Evolutionary conservation across 2,797 vertebrate genomes (phyloP), one percentile per base, ranked within the genome.

Genomic region (Hydrophis major): DNA sequence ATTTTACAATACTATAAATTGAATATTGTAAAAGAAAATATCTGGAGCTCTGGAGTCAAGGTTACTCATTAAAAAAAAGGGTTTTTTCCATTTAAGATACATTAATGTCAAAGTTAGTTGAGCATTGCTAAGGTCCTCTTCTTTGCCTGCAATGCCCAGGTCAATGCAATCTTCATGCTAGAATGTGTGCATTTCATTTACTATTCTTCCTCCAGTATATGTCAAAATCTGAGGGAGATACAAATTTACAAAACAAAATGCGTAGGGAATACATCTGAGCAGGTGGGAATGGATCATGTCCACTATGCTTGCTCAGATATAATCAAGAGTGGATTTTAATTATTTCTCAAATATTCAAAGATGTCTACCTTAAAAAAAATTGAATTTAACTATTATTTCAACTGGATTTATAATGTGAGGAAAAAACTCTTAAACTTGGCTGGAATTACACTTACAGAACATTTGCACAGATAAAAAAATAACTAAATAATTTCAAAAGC

Each of bases 101-200:
- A 47, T 90, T 14, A 91, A 86, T 16, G 89, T 57, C 12, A 90
- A 89, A 16, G 32, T 90, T 56, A 0, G 0, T 83, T 47, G 74
- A 83, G 50, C 3, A 92, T 13, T 27, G 6, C 92, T 63, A 7
- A 32, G n/a, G 12, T 63, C 89, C 92, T 47, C 47, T 86, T 11
- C 86, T 13, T 94, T 25, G 47, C 32, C 1, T 53, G 6, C 78
- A 32, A 86, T 92, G 89, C 1, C 66, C 22, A 89, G 37, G 50
- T 66, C 37, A 61, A 59, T 47, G 42, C 42, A 27, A 27, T 78
- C 78, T 8, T 89, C 50, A 28, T 1, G 56, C 89, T 87, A 63
- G 90, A 3, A 1, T 87, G n/a, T 55, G 32, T 88, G 53, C 32
- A 89, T 92, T 60, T 94, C 89, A 90, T 25, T 95, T 90, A 83